Base-by-base conservation (phyloP, 2,888 invertebrate species). In the Trimorus sp. region DNA sequence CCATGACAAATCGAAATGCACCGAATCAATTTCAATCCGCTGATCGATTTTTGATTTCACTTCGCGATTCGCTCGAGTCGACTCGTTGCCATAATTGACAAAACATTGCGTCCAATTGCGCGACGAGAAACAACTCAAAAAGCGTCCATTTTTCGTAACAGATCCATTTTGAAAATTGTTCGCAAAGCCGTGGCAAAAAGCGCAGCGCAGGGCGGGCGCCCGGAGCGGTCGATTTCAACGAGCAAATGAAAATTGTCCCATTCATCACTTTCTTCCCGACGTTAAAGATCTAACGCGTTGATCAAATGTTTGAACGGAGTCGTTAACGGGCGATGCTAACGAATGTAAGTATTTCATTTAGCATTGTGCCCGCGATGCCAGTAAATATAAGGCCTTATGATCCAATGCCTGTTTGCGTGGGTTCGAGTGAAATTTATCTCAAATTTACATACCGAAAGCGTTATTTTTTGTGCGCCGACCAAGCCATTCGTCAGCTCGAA, bases 291-390 rank as follows among this genome's bases (percentile, higher is more conserved):
- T 71, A 75, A 70, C 48, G 49, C 75, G 70, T 76, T 80, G 69
- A 63, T 75, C 70, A 80, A 78, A 82, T 82, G 65, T 70, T 71
- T 75, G 81, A 62, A 65, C 69, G 73, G 69, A 70, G 81, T 83
- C 79, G 84, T 83, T 83, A 83, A 83, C 71, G 74, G 75, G 75
- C 73, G 79, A 60, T 79, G 75, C 84, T 86, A 86, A 85, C 82
- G 84, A 84, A 81, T 83, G 75, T 82, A 81, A 82, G 78, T 66
- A 83, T 80, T 74, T 74, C 77, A 74, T 83, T 84, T 79, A 77
- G 74, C 66, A 81, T 83, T 79, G 79, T 77, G 60, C 48, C 51
- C 54, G 48, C 51, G 63, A 74, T 70, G 79, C 80, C 79, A 80
- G 83, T 68, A 80, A 80, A 80, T 83, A 80, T 80, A 70, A 83